Conservation (phyloP, 2,113 vertebrate genomes). For the Nothobranchius furzeri region DNA sequence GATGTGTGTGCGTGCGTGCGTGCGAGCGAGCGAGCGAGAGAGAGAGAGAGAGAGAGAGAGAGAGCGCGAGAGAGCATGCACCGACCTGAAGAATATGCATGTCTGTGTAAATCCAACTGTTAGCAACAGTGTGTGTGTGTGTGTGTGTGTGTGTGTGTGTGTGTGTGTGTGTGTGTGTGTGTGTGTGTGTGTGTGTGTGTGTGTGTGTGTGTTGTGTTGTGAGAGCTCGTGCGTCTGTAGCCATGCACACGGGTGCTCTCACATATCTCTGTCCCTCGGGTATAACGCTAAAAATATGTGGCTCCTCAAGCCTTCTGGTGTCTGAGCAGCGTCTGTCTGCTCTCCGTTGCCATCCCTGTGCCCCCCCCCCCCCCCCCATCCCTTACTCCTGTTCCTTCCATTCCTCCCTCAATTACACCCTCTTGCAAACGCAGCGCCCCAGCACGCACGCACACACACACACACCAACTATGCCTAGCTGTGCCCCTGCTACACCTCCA, state of each 20-base stretch:
- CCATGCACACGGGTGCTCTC: slow-evolving; percentile 65
- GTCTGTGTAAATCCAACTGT: slow-evolving; percentile 57
- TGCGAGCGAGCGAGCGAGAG: too few species aligned
- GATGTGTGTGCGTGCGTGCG: slow-evolving; percentile 26
- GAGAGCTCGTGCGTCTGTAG: slow-evolving; percentile 40
- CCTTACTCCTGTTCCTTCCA: slow-evolving; percentile 72
- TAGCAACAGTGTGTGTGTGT: slow-evolving; percentile 50
- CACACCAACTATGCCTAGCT: slow-evolving; percentile 80
- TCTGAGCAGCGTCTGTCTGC: slow-evolving; percentile 83
- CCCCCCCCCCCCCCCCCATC: slow-evolving; percentile 69
- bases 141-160: slow-evolving; percentile 48
- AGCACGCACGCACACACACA: slow-evolving; percentile 57
- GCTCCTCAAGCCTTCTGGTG: slow-evolving; percentile 85
- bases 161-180: neutral
- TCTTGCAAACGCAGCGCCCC: slow-evolving; percentile 67
- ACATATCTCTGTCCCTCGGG: slow-evolving; percentile 82
- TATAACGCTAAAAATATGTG: slow-evolving; percentile 85
- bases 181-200: slow-evolving; percentile 43
- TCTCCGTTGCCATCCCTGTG: slow-evolving; percentile 78
- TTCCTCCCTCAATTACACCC: slow-evolving; percentile 77
- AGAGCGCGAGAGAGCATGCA: slow-evolving; percentile 25
- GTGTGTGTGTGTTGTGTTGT: slow-evolving; percentile 43
- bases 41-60: too few species aligned
- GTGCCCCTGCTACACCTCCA: slow-evolving; percentile 79
- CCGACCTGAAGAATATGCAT: slow-evolving; percentile 45